Evolutionary conservation across 2,113 vertebrate species (phyloP), one percentile per base, ranked within the genome.

Genomic region (Entomyzon cyanotis): DNA sequence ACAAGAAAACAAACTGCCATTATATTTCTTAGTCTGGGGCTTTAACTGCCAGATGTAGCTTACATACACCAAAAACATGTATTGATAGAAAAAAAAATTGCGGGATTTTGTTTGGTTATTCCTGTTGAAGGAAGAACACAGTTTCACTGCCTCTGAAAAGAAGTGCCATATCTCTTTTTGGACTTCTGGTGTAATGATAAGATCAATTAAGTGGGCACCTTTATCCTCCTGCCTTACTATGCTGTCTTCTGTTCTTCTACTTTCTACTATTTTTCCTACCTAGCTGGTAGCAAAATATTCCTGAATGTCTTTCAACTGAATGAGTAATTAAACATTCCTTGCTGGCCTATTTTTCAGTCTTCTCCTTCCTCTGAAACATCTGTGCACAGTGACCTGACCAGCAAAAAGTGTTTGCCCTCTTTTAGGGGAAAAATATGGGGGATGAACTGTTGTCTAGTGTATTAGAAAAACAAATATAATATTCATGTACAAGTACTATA

Each of bases 11-110:
- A 80, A 18, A 11, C 5, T 74, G 7, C 15, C 20, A 84, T 69
- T 70, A 20, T 33, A 12, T 87, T 84, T 47, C 47, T 76, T 94
- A 81, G 15, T 78, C 18, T 71, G 33, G 9, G 18, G 39, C 23
- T 78, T 86, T 59, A 85, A 70, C n/a, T 59, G 30, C 7, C 18
- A 59, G 23, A 59, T 75, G 27, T 12, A 52, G 11, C 18, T 80
- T 69, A n/a, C 18, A 27, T 6, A 13, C 9, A 55, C 18, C 13
- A 73, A 49, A 3, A 59, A 12, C 5, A 21, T 3, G 2, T 35
- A 19, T 8, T 39, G 18, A 16, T 20, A 9, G 27, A 15, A 56
- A 49, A 14, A 25, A 18, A 10, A 14, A 18, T 1, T 1, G 1
- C 4, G 5, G 7, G 7, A 23, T 9, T 41, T 56, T 52, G 3